phyloP scores from a whole-genome alignment of 1,140 invertebrate species.

The Sesamia nonagrioides region DNA sequence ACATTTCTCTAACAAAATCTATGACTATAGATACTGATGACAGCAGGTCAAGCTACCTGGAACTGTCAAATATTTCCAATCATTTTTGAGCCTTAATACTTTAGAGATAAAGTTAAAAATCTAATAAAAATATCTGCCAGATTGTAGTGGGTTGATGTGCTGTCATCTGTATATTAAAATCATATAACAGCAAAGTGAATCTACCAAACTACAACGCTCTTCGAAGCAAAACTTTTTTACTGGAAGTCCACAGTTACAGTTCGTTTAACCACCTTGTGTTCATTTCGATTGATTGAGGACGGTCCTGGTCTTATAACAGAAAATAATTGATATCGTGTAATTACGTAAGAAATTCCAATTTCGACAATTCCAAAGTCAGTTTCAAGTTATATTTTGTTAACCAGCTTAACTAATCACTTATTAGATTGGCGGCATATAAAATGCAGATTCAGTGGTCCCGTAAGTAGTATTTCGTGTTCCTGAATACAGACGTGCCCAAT shows the following conservation, averaged over 20 bases:
- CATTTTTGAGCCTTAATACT: no score
- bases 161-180: no score
- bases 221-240: background rate
- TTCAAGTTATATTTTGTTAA: slow-evolving; percentile 23
- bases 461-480: slow-evolving; percentile 36
- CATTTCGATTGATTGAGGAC: background rate
- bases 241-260: background rate
- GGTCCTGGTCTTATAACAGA: background rate
- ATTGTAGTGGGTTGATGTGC: no score
- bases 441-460: slow-evolving; percentile 14
- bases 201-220: no score
- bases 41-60: no score
- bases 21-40: no score
- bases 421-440: slow-evolving; percentile 25
- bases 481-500: slow-evolving; percentile 41
- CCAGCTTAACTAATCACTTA: slow-evolving; percentile 11
- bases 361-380: slow-evolving; percentile 5
- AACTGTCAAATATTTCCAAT: no score
- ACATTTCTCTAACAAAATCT: no score
- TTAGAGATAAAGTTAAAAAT: no score
- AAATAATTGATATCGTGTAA: slow-evolving; percentile 6
- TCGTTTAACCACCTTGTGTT: background rate
- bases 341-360: slow-evolving; percentile 29
- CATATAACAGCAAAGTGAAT: no score
- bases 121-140: no score